Base-by-base conservation (phyloP, 1,140 invertebrate genomes). In the Pristionchus pacificus region DNA sequence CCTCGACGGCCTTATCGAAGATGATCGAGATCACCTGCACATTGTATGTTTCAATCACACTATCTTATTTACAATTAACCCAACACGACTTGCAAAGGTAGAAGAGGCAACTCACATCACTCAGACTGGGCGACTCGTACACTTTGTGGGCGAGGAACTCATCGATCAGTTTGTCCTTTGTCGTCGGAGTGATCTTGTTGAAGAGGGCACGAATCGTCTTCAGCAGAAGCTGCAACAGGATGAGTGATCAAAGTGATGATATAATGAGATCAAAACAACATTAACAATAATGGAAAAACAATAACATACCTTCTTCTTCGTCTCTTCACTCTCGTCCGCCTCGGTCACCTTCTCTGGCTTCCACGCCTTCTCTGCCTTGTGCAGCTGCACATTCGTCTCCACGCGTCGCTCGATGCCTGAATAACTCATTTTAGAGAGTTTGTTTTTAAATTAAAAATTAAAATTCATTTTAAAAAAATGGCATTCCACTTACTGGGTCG, bases 1-100 rank as follows among this genome's bases (percentile, higher is more conserved):
- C 80, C 60, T 82, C 80, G 13, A 82, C 81, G 15, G 80, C 80
- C 60, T 82, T 82, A 30, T 83, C 81, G 60, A 82, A 82, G 32
- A 82, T 79, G 38, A 82, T 67, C 65, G 77, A 72, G 55, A 80
- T 81, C 28, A 78, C 70, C 33, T 63, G 49, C 58, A 65, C 13
- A 77, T 31, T 64, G 67, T 61, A 13, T 57, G 28, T 38, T 80
- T 68, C 6, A 60, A 60, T 29, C 77, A 38, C 15, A 80, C 71
- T 55, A 81, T 77, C 33, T 60, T 61, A 2, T 74, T 58, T 60
- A 68, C 61, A 59, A n/a, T n/a, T n/a, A n/a, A n/a, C n/a, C n/a
- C n/a, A n/a, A n/a, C n/a, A n/a, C n/a, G n/a, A n/a, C n/a, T n/a
- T n/a, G n/a, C n/a, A n/a, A n/a, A n/a, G n/a, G n/a, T n/a, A n/a